These are phyloP conservation scores for Heliconius nattereri DNA, from an alignment of 1,140 invertebrate genomes.

Conservation along the genomic window DNA sequence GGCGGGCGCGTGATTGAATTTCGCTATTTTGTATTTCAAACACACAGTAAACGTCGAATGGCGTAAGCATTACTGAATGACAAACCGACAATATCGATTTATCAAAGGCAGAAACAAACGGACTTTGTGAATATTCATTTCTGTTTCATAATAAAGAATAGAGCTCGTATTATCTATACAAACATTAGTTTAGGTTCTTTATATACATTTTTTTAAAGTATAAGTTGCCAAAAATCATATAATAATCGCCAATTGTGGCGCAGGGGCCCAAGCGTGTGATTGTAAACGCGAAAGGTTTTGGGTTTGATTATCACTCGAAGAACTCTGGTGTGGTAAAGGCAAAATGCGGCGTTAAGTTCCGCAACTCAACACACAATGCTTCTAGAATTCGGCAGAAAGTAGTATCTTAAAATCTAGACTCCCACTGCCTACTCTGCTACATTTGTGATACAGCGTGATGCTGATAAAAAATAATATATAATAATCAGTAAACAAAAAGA, in stretches of 20 bases:
- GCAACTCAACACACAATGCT: too few relatives aligned
- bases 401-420: too few relatives aligned
- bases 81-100: slow-evolving; percentile 29
- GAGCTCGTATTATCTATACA: neutral
- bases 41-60: slow-evolving; percentile 47
- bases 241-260: too few relatives aligned
- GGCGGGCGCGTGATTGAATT: slow-evolving; percentile 57
- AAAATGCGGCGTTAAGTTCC: too few relatives aligned
- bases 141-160: neutral
- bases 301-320: too few relatives aligned
- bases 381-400: too few relatives aligned
- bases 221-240: too few relatives aligned
- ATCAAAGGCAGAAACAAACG: slow-evolving; percentile 21
- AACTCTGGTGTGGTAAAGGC: too few relatives aligned
- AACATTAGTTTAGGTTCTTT: neutral
- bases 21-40: slow-evolving; percentile 56
- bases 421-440: too few relatives aligned
- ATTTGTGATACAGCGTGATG: too few relatives aligned
- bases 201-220: neutral
- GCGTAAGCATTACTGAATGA: slow-evolving; percentile 46
- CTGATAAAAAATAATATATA: neutral
- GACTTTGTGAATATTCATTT: neutral
- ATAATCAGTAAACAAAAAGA: neutral
- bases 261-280: too few relatives aligned
- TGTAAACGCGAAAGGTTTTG: too few relatives aligned